phyloP scores from a whole-genome alignment of 2,113 vertebrate genomes.

The Typhlomys cinereus region DNA sequence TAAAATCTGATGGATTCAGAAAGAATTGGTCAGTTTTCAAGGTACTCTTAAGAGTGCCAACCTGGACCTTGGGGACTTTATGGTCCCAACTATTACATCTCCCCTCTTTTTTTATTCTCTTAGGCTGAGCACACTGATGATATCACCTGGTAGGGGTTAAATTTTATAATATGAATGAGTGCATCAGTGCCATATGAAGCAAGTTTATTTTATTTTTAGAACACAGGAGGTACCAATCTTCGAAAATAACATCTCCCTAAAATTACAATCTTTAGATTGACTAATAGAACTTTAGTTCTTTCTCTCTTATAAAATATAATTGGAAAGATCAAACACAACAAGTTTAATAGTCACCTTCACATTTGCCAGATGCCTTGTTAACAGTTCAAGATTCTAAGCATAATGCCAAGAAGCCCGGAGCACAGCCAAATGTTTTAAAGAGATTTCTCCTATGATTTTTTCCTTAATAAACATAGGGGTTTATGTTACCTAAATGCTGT shows the following conservation, averaged over 20 bases:
- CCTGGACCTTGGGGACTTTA: not conserved
- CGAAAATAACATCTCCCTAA: conserved; percentile 27
- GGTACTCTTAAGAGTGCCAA: too few species aligned
- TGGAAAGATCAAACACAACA: conserved; percentile 75
- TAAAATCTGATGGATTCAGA: not conserved
- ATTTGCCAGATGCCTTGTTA: conserved; percentile 63
- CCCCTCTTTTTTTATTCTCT: not conserved
- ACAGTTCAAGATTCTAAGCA: not conserved
- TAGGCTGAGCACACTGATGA: not conserved
- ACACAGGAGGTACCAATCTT: not conserved
- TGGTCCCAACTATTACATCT: not conserved
- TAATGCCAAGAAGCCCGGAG: conserved; percentile 63
- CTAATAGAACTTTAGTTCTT: conserved; percentile 38
- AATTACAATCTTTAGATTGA: conserved; percentile 26
- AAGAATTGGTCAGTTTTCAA: too few species aligned
- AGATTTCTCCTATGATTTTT: conserved; percentile 42
- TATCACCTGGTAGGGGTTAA: not conserved
- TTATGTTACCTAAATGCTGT: conserved; percentile 48
- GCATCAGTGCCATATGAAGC: not conserved
- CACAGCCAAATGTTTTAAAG: conserved; percentile 51
- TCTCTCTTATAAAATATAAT: conserved; percentile 72
- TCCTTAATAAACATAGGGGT: conserved; percentile 38
- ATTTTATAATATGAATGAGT: not conserved
- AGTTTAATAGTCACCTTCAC: conserved; percentile 68
- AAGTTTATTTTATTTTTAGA: conserved; percentile 50